A percentile compares a stretch with the other conserved stretches of the same genome.
Conservation (phyloP, 2,888 invertebrate genomes). For the Auanema sp. region DNA sequence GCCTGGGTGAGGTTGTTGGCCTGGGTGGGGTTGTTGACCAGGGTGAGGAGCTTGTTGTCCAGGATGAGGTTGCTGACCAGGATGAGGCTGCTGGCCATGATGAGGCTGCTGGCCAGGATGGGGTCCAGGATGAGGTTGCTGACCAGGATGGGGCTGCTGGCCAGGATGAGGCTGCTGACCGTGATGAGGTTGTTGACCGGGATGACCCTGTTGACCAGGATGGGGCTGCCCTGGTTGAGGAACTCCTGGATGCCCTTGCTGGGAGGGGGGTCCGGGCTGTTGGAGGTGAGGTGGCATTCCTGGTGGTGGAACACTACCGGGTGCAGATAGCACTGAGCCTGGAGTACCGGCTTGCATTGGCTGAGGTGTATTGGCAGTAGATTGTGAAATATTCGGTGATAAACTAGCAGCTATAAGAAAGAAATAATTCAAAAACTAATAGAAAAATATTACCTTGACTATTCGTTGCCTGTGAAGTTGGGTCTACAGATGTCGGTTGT, state of each 20-base stretch:
- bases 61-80: background rate
- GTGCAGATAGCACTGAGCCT: conserved; percentile 6
- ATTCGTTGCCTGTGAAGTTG: background rate
- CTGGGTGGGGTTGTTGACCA: conserved; percentile 21
- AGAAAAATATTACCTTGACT: background rate
- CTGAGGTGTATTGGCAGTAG: too few relatives aligned
- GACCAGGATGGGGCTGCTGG: conserved; percentile 24
- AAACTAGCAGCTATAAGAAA: too few relatives aligned
- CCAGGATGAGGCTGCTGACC: conserved; percentile 21
- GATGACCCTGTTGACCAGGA: too few relatives aligned
- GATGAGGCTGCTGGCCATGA: conserved; percentile 17
- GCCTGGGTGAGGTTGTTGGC: conserved; percentile 20
- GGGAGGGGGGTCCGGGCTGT: conserved; percentile 22
- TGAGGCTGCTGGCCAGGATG: conserved; percentile 1
- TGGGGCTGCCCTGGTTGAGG: background rate
- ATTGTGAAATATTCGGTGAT: too few relatives aligned
- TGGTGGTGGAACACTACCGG: background rate
- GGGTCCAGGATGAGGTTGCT: conserved; percentile 17
- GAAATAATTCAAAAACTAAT: background rate
- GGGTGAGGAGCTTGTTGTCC: conserved; percentile 20
- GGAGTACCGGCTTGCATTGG: too few relatives aligned
- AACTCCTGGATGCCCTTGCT: conserved; percentile 18
- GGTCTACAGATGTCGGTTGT: background rate
- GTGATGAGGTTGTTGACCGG: background rate
- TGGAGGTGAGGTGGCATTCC: conserved; percentile 18